A percentile compares a stretch with the other conserved stretches of the same genome.
Evolutionary conservation across 2,113 vertebrate species (phyloP).

Genomic region (Coturnix japonica): DNA sequence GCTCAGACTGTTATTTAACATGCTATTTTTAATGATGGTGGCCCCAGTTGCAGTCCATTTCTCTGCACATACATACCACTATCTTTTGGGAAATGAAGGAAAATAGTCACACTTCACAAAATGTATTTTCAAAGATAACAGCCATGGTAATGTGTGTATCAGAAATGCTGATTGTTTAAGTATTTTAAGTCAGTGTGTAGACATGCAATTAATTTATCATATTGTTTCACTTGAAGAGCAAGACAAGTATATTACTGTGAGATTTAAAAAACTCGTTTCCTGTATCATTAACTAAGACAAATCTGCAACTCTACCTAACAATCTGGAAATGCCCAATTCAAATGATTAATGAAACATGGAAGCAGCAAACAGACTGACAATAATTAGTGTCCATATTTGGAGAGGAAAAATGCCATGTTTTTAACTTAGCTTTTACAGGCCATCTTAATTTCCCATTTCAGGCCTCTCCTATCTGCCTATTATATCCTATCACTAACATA

Average conservation of each 20-base stretch:
- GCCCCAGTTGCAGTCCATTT: background rate
- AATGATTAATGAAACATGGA: background rate
- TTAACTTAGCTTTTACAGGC: background rate
- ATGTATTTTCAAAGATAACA: background rate
- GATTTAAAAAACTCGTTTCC: background rate
- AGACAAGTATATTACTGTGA: background rate
- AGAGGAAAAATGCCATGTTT: background rate
- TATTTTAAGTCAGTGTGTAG: background rate
- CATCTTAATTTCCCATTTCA: background rate
- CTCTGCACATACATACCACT: background rate
- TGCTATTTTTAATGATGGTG: background rate
- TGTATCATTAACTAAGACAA: background rate
- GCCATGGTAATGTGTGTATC: background rate
- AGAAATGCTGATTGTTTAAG: background rate
- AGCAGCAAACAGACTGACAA: background rate
- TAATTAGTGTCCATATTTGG: background rate
- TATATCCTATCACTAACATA: background rate
- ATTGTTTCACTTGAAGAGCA: background rate
- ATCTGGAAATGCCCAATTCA: background rate
- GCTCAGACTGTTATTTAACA: background rate
- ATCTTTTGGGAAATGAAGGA: background rate
- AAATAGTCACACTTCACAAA: background rate
- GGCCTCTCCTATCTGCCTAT: background rate
- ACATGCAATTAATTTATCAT: background rate
- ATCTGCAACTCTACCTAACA: background rate